Evolutionary conservation across 1,140 invertebrate genomes (phyloP).

Genomic region (Drosophila aff.): DNA sequence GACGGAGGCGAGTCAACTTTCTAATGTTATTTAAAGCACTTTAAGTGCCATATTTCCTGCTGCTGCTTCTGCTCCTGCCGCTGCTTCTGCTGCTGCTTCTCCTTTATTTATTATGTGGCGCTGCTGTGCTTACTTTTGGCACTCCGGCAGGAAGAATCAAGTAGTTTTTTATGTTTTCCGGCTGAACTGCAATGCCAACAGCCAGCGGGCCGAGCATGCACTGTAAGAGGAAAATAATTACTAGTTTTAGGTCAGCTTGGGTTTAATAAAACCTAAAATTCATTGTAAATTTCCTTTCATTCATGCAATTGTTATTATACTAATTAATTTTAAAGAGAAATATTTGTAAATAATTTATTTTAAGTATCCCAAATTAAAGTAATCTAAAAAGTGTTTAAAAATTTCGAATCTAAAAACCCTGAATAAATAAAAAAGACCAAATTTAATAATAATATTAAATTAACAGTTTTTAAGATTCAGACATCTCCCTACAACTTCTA

Average conservation of each 20-base stretch:
- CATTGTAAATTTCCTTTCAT: too few relatives aligned
- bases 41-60: constrained; percentile 82
- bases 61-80: constrained; percentile 26
- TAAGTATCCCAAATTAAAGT: too few relatives aligned
- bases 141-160: constrained; percentile 80
- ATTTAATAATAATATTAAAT: too few relatives aligned
- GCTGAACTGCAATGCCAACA: constrained; percentile 81
- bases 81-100: constrained; percentile 32
- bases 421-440: too few relatives aligned
- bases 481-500: not conserved
- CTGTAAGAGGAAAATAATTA: constrained; percentile 9
- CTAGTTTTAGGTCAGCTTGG: too few relatives aligned
- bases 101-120: constrained; percentile 80
- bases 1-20: constrained; percentile 63
- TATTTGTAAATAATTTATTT: too few relatives aligned
- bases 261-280: too few relatives aligned
- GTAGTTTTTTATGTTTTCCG: constrained; percentile 83
- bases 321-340: too few relatives aligned
- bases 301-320: too few relatives aligned
- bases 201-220: constrained; percentile 46
- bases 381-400: too few relatives aligned
- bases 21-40: constrained; percentile 84
- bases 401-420: too few relatives aligned
- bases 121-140: constrained; percentile 80
- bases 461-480: too few relatives aligned